Evolutionary conservation across 2,888 invertebrate species (phyloP).

Genomic region (Lasius platythorax): DNA sequence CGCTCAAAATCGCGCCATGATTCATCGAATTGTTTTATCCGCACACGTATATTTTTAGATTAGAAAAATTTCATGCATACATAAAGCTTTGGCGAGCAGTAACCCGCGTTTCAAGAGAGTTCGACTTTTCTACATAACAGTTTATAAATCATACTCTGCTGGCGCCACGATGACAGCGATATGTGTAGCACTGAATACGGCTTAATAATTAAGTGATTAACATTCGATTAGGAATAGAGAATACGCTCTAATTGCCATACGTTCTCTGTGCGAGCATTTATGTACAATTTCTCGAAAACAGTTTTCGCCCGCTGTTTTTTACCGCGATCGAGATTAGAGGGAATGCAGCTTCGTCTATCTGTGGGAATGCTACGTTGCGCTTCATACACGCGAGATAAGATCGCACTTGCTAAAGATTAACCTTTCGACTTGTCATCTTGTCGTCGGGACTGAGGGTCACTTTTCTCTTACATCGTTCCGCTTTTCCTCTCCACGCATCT

Average conservation of each 20-base stretch:
- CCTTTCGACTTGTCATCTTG: conserved; percentile 48
- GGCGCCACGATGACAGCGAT: background rate
- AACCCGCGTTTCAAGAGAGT: background rate
- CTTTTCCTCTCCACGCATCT: conserved; percentile 21
- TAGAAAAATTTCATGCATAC: background rate
- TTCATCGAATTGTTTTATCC: background rate
- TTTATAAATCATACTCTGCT: conserved; percentile 16
- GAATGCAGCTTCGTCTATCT: conserved; percentile 77
- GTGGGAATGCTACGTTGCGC: conserved; percentile 77
- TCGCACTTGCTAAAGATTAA: conserved; percentile 42
- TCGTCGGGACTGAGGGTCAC: conserved; percentile 18
- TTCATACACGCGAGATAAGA: conserved; percentile 59
- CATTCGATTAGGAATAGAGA: conserved; percentile 30
- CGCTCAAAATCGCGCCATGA: background rate
- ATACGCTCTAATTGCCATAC: conserved; percentile 41
- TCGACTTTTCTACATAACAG: background rate
- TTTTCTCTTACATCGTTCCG: conserved; percentile 54
- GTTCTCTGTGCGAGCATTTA: conserved; percentile 54
- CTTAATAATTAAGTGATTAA: conserved; percentile 19
- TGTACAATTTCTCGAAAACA: conserved; percentile 60
- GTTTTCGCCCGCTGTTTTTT: background rate
- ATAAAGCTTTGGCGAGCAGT: background rate
- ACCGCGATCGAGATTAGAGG: conserved; percentile 57
- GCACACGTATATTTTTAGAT: background rate
- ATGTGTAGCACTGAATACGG: background rate